Conservation (phyloP, 30 jellyfish, hydroid and myxozoan genomes). For the Morbakka virulenta region DNA sequence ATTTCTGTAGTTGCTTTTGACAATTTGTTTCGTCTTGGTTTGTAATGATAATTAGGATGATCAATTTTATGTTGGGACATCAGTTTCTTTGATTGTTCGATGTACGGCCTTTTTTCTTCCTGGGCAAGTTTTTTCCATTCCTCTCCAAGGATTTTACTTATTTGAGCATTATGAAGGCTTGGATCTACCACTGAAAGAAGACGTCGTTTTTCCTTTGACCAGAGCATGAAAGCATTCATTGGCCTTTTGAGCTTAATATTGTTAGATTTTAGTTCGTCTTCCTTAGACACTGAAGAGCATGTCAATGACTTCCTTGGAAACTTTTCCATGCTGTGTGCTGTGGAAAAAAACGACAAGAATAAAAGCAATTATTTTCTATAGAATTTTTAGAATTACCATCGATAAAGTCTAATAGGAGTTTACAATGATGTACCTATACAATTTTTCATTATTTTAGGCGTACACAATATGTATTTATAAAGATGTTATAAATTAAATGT, state of each 20-base stretch:
- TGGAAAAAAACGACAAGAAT: too few relatives aligned
- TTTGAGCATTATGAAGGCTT: conserved; percentile 75
- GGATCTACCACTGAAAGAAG: conserved; percentile 74
- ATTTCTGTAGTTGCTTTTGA: conserved; percentile 57
- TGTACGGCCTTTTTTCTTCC: conserved; percentile 65
- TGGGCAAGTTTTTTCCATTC: conserved; percentile 70
- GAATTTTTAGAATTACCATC: too few relatives aligned
- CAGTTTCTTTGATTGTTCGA: conserved; percentile 59
- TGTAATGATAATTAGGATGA: conserved; percentile 77
- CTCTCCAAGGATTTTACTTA: conserved; percentile 78
- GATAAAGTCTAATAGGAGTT: too few relatives aligned
- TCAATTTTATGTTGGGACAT: conserved; percentile 74
- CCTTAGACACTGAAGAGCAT: too few relatives aligned
- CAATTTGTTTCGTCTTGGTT: conserved; percentile 73
- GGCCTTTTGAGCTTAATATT: conserved; percentile 84
- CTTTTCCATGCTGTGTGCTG: too few relatives aligned
- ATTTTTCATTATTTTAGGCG: too few relatives aligned
- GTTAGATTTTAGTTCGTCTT: too few relatives aligned
- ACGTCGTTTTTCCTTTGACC: conserved; percentile 80
- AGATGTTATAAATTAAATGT: too few relatives aligned
- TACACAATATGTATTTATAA: too few relatives aligned
- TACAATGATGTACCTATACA: too few relatives aligned
- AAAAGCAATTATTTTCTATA: too few relatives aligned
- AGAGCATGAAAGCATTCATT: conserved; percentile 88
- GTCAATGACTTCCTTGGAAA: too few relatives aligned